Evolutionary conservation across 2,797 vertebrate species (phyloP).

Genomic region (Gorsachius magnificus): DNA sequence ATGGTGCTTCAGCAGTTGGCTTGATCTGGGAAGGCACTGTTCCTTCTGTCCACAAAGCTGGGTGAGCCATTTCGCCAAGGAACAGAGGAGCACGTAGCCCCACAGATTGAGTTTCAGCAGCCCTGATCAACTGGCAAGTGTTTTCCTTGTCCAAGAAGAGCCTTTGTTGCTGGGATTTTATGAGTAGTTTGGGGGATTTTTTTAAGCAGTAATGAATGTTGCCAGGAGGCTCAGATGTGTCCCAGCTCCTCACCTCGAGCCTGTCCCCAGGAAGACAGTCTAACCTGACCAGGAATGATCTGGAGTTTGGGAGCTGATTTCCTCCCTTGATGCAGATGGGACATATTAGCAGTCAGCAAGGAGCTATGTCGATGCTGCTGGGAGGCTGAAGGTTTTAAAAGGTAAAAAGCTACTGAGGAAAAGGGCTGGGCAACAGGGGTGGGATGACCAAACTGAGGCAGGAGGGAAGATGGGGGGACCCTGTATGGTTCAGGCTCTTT

Average conservation of each 20-base stretch:
- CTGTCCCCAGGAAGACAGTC: neutral
- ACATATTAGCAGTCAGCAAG: neutral
- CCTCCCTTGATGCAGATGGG: neutral
- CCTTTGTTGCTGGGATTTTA: neutral
- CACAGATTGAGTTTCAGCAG: neutral
- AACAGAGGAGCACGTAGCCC: neutral
- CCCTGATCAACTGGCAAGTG: neutral
- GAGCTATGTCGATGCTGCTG: neutral
- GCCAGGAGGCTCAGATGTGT: neutral
- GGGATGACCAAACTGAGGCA: neutral
- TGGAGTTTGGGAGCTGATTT: neutral
- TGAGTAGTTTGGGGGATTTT: neutral
- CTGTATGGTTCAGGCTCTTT: neutral
- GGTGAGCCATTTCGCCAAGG: neutral
- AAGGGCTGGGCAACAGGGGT: neutral
- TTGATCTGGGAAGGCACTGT: neutral
- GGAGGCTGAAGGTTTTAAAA: neutral
- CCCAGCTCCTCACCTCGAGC: neutral
- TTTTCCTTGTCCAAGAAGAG: neutral
- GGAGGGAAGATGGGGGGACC: neutral
- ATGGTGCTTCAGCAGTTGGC: neutral
- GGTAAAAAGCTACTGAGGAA: neutral
- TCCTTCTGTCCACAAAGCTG: neutral
- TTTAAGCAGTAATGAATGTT: neutral
- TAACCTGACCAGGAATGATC: neutral